Evolutionary conservation across 2,113 vertebrate genomes (phyloP).

Genomic region (Anolis carolinensis): DNA sequence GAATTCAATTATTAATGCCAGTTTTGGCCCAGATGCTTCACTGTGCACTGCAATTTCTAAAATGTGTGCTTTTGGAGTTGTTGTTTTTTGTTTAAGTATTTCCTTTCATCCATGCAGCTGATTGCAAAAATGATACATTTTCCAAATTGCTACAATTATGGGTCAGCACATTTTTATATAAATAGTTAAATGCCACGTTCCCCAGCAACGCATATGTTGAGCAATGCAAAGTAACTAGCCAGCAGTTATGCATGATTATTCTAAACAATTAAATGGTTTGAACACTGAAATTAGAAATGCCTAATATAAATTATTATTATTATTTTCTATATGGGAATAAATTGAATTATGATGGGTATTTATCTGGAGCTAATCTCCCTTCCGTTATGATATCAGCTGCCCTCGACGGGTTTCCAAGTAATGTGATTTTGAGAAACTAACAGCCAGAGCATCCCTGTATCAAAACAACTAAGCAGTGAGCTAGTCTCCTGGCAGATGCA

Average conservation of each 20-base stretch:
- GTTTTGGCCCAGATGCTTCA: background rate
- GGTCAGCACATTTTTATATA: slow-evolving; percentile 19
- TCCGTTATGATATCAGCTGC: slow-evolving; percentile 1
- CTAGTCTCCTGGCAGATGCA: slow-evolving; percentile 46
- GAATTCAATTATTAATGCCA: background rate
- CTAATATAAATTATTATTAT: slow-evolving; percentile 51
- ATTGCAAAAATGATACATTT: slow-evolving; percentile 40
- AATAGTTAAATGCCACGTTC: slow-evolving; percentile 40
- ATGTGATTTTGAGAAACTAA: slow-evolving; percentile 25
- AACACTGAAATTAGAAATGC: slow-evolving; percentile 61
- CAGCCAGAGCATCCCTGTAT: slow-evolving; percentile 23
- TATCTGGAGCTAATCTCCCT: slow-evolving; percentile 50
- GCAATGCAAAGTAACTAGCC: slow-evolving; percentile 28
- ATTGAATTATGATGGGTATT: slow-evolving; percentile 45
- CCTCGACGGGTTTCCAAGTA: slow-evolving; percentile 32
- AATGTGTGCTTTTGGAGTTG: background rate
- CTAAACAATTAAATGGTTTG: slow-evolving; percentile 60
- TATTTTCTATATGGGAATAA: slow-evolving; percentile 58
- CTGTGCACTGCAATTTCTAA: background rate
- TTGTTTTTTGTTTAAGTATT: background rate
- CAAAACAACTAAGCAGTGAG: slow-evolving; percentile 41
- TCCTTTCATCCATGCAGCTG: slow-evolving; percentile 20
- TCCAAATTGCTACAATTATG: slow-evolving; percentile 43
- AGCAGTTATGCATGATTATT: slow-evolving; percentile 56
- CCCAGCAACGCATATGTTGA: slow-evolving; percentile 11